Evolutionary conservation across 2,888 invertebrate species (phyloP).

Genomic region (Rambutsinella grinnellia): DNA sequence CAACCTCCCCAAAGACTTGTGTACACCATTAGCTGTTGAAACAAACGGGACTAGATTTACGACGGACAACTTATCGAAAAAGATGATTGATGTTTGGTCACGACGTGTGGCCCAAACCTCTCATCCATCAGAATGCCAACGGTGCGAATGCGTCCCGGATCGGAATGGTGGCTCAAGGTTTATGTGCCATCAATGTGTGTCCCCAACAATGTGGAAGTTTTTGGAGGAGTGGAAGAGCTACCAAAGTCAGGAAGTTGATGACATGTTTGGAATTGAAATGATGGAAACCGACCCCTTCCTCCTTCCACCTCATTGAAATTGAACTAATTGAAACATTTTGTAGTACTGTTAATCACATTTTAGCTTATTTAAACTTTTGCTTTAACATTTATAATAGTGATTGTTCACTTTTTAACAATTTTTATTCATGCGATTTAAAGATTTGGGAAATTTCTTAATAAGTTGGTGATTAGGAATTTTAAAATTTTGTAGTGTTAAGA

Average conservation of each 20-base stretch:
- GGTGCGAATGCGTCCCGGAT: constrained; percentile 70
- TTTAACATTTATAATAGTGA: too few species aligned
- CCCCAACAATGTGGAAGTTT: constrained; percentile 67
- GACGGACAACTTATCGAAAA: constrained; percentile 67
- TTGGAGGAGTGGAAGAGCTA: constrained; percentile 65
- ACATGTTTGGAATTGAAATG: constrained; percentile 37
- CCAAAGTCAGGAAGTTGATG: constrained; percentile 53
- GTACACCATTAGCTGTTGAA: constrained; percentile 69
- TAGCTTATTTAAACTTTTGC: too few species aligned
- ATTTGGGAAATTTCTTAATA: too few species aligned
- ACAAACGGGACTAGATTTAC: constrained; percentile 69
- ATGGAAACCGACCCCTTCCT: constrained; percentile 35
- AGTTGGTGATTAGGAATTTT: too few species aligned
- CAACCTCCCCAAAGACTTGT: constrained; percentile 69
- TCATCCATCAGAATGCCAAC: constrained; percentile 69
- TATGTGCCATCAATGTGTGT: constrained; percentile 69
- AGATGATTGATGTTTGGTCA: constrained; percentile 69
- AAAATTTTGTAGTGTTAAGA: too few species aligned
- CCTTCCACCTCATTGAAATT: constrained; percentile 21
- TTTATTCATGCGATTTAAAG: too few species aligned
- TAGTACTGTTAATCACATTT: too few species aligned
- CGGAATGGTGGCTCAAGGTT: constrained; percentile 69
- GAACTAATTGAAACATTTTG: too few species aligned
- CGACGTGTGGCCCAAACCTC: constrained; percentile 68
- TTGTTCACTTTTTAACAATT: too few species aligned